Base-by-base conservation (phyloP, 2,113 vertebrate species). In the Macroglossus sobrinus region DNA sequence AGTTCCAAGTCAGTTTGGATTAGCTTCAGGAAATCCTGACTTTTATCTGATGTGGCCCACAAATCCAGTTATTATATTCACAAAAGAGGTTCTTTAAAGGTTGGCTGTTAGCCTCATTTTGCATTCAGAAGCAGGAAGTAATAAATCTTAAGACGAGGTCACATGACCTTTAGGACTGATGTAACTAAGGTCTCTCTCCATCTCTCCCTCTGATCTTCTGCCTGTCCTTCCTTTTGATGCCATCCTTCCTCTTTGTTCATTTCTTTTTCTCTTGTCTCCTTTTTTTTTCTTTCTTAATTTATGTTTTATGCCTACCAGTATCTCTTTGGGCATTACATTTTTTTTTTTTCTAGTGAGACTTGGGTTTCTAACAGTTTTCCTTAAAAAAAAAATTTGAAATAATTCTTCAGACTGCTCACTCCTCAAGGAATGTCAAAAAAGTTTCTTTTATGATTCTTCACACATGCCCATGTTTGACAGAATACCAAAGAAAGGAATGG, bases 111-210 rank as follows among this genome's bases (percentile, higher is more conserved):
- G 47, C 66, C 7, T 94, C 30, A 47, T 92, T 95, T 94, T 88
- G 33, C 38, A 57, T 76, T 92, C 89, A 94, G 24, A 79, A 38
- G 50, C 33, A 80, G 85, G 43, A 94, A 85, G 55, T 78, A 38
- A 95, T 95, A 45, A 92, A 95, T 94, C 38, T 84, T 92, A 74
- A 86, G 63, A 72, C 26, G 91, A 91, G 38, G 40, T 91, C 76
- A 87, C 50, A 66, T 71, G 79, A 80, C 59, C 92, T 93, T 92
- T 76, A 89, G 63, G 78, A 76, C 38, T 43, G 40, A 76, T 87
- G 22, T 79, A 84, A 80, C 30, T 74, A 43, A 71, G 1, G 19
- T 74, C 81, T 93, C 64, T 81, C 24, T 84, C 16, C 7, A 2
- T 43, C 50, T 38, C 15, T 91, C 53, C 69, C 66, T 68, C 57